These are phyloP conservation scores for Himalopsyche tibetana DNA, from an alignment of 2,888 invertebrate genomes.

Conservation along the genomic window DNA sequence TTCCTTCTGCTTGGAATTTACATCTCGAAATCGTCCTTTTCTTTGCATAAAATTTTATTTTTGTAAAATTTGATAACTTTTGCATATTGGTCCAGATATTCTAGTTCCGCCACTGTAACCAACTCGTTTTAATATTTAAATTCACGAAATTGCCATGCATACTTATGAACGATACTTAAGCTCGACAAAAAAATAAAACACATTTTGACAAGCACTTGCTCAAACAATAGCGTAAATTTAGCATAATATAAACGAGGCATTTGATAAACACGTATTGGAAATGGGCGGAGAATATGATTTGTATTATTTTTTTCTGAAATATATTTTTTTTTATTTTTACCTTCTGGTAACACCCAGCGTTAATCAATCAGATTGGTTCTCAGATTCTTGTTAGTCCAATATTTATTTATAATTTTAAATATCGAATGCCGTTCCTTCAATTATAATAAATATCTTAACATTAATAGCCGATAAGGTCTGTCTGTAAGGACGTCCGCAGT, in stretches of 20 bases:
- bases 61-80: no score
- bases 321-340: slow-evolving; percentile 1
- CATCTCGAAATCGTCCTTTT: no score
- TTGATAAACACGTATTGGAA: slow-evolving; percentile 34
- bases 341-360: slow-evolving; percentile 19
- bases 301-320: slow-evolving; percentile 2
- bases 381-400: slow-evolving; percentile 26
- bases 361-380: slow-evolving; percentile 30
- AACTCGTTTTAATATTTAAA: no score
- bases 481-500: no score
- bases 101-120: no score
- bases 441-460: not conserved
- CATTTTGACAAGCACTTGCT: slow-evolving; percentile 17
- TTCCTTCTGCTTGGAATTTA: no score
- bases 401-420: slow-evolving; percentile 17
- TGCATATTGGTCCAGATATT: no score
- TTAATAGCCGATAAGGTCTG: no score
- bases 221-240: slow-evolving; percentile 26
- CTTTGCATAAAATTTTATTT: no score
- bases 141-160: no score
- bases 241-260: slow-evolving; percentile 34
- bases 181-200: not conserved
- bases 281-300: slow-evolving; percentile 34
- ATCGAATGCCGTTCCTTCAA: not conserved
- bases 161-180: no score